phyloP scores from a whole-genome alignment of 2,888 invertebrate genomes.

The Yponomeuta malinellus region DNA sequence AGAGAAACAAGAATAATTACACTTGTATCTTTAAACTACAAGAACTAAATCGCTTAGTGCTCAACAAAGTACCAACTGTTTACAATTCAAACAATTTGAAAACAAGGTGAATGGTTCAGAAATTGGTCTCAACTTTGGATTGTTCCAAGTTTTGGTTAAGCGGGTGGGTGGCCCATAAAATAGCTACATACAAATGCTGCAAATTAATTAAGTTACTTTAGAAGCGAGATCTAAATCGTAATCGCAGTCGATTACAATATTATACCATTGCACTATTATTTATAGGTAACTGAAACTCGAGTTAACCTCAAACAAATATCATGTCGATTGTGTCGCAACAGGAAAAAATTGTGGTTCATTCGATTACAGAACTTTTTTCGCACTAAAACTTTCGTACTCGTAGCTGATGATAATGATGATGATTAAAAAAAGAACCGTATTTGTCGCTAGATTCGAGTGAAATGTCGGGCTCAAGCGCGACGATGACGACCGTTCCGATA shows the following conservation, averaged over 20 bases:
- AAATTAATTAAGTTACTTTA: background rate
- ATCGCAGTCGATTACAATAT: background rate
- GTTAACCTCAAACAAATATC: no score
- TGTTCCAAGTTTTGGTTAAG: conserved; percentile 24
- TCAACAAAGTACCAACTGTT: conserved; percentile 21
- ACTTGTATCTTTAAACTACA: conserved; percentile 17
- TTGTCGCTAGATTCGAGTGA: no score
- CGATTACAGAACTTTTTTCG: no score
- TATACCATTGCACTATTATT: no score
- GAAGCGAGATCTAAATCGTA: background rate
- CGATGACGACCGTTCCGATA: no score
- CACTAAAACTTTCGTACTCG: no score
- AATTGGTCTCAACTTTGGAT: conserved; percentile 26
- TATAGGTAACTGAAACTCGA: no score
- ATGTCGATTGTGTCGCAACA: no score
- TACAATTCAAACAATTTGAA: conserved; percentile 27
- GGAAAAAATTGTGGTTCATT: no score
- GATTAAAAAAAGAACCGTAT: no score
- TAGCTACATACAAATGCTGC: conserved; percentile 9
- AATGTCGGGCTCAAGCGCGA: no score
- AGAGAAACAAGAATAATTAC: conserved; percentile 3
- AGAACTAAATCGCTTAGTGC: conserved; percentile 24
- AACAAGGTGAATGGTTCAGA: conserved; percentile 26
- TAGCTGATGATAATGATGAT: no score
- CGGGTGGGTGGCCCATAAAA: background rate